phyloP scores from a whole-genome alignment of 1,140 invertebrate genomes.

The Pogonus chalceus region DNA sequence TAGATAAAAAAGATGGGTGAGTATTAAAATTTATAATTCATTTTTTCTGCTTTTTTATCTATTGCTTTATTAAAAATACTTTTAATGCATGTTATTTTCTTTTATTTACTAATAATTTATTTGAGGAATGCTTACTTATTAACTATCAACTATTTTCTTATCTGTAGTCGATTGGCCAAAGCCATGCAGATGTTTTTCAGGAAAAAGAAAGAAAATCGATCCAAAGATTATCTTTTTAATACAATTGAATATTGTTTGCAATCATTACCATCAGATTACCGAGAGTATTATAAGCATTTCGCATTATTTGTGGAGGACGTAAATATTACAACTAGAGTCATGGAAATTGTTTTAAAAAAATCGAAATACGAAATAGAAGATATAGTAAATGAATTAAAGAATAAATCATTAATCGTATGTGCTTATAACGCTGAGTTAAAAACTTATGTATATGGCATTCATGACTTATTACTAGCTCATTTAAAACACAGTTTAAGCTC shows the following conservation, averaged over 20 bases:
- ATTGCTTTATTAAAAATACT: neutral
- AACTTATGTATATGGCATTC: constrained; percentile 32
- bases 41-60: neutral
- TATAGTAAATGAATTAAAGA: constrained; percentile 30
- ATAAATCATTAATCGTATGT: constrained; percentile 31
- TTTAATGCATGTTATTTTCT: neutral
- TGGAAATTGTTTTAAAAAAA: constrained; percentile 29
- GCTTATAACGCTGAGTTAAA: constrained; percentile 26
- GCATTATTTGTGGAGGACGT: constrained; percentile 34
- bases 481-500: constrained; percentile 22
- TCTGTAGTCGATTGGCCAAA: neutral
- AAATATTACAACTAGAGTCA: constrained; percentile 30
- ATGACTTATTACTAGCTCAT: constrained; percentile 31
- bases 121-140: neutral
- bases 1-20: constrained; percentile 32
- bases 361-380: constrained; percentile 28
- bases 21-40: neutral
- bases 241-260: constrained; percentile 28
- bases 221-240: constrained; percentile 12
- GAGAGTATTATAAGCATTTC: constrained; percentile 28
- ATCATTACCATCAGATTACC: constrained; percentile 18
- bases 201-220: neutral
- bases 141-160: neutral
- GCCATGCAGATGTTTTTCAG: neutral
- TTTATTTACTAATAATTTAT: neutral